Percentiles rank a stretch among this genome's conserved stretches.
phyloP scores from a whole-genome alignment of 1,140 invertebrate genomes.

The Drosophila ficusphila region DNA sequence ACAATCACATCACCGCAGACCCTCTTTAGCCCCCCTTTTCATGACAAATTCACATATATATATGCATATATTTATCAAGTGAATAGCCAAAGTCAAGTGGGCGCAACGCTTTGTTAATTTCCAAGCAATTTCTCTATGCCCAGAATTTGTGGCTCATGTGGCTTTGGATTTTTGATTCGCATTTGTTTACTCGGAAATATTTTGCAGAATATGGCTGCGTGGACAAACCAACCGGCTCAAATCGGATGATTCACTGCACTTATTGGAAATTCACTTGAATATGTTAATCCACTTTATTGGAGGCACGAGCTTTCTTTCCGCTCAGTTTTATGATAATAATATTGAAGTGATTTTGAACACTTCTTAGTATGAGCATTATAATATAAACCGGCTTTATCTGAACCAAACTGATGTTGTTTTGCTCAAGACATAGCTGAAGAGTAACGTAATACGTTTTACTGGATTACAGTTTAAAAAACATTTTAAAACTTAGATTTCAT shows the following conservation, averaged over 20 bases:
- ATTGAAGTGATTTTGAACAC: neutral
- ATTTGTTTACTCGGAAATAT: slow-evolving; percentile 27
- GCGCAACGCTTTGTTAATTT: slow-evolving; percentile 27
- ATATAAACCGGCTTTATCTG: neutral
- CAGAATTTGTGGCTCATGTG: slow-evolving; percentile 1
- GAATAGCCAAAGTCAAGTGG: slow-evolving; percentile 31
- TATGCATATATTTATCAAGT: slow-evolving; percentile 25
- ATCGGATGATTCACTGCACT: slow-evolving; percentile 7
- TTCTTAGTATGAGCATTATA: neutral
- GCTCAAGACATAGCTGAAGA: too few species aligned
- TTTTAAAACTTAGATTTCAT: too few species aligned
- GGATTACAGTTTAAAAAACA: neutral
- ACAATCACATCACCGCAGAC: slow-evolving; percentile 1
- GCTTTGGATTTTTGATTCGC: slow-evolving; percentile 1
- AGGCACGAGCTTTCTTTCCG: neutral
- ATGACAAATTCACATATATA: neutral
- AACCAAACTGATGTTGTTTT: neutral
- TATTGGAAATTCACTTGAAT: neutral
- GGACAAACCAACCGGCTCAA: neutral
- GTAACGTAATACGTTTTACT: neutral
- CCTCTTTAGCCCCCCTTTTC: neutral
- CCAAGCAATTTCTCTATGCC: slow-evolving; percentile 53
- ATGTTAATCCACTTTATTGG: neutral
- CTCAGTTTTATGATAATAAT: neutral
- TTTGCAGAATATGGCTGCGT: neutral